Base-by-base conservation (phyloP, 2,888 invertebrate genomes). In the Lordiphosa andalusiaca region DNA sequence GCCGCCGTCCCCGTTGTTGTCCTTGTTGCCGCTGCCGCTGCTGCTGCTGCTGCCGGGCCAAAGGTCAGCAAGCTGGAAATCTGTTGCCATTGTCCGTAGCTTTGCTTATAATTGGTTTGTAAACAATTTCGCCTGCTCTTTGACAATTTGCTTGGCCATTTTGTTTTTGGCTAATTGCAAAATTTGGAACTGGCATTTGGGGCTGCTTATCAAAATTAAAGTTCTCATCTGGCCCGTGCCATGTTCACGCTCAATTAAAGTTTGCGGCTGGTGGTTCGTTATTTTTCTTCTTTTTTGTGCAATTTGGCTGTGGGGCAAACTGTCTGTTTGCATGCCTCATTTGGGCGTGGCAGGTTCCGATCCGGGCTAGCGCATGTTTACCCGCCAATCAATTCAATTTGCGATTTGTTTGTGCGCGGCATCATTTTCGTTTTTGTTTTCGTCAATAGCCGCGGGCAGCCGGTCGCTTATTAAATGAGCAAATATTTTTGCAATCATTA, bases 51-150 rank as follows among this genome's bases (percentile, higher is more conserved):
- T 25, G n/a, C 19, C 39, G 67, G 60, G 53, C 53, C 64, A 76
- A 84, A 81, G 82, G 84, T 84, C 76, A 81, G 49, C 57, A 56
- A 58, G 62, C 62, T 69, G 67, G 58, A 69, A 69, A 78, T 75
- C 82, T 72, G 76, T 70, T 66, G 76, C 73, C 69, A 67, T 80
- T 83, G 81, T 83, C 66, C 69, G 41, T 49, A 48, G 38, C 52
- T 63, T 12, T 50, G 49, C 64, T 62, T 67, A 78, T 78, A 84
- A 84, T 84, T 80, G 84, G 71, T 71, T 85, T 73, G 84, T 80
- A 84, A 80, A 84, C 85, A 84, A 76, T 83, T 80, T 76, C 51
- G 53, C 44, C 64, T 62, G 64, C 54, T 65, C 77, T 80, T 80
- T 83, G 85, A 83, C 80, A 83, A 80, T 83, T 67, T 67, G 48